Conservation (phyloP, 2,113 vertebrate species). For the Hemichromis elongatus region DNA sequence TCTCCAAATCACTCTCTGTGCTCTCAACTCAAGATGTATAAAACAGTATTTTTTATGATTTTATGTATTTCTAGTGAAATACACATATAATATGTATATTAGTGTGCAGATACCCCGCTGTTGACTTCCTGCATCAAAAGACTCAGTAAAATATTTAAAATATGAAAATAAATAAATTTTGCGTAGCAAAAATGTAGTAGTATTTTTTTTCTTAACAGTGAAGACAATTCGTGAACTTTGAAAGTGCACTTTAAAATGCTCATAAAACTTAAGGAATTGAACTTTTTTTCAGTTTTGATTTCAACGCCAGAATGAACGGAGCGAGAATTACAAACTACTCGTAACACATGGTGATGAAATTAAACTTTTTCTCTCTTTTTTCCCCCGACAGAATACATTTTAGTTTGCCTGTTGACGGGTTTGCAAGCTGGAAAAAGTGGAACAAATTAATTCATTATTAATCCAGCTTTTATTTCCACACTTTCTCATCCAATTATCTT, state of each 20-base stretch:
- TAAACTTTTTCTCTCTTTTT: constrained; percentile 1
- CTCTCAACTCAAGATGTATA: neutral
- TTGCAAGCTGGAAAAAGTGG: constrained; percentile 47
- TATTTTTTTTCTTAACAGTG: neutral
- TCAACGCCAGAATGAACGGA: constrained; percentile 5
- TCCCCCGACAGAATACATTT: constrained; percentile 2
- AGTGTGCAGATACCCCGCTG: neutral
- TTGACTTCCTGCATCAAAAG: neutral
- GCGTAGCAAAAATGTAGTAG: neutral
- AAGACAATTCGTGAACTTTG: neutral
- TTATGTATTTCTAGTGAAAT: neutral
- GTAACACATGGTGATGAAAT: constrained; percentile 15
- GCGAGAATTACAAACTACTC: constrained; percentile 7
- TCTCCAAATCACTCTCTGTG: neutral
- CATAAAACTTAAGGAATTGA: neutral
- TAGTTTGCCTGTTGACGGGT: constrained; percentile 20
- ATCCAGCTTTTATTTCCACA: constrained; percentile 61
- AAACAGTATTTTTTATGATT: neutral
- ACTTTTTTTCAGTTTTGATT: neutral
- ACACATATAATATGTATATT: neutral
- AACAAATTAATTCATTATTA: constrained; percentile 67
- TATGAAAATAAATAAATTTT: neutral
- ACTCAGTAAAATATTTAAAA: neutral
- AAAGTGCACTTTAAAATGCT: neutral
- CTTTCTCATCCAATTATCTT: constrained; percentile 63